Evolutionary conservation across 1,140 invertebrate genomes (phyloP), one percentile per base, ranked within the genome.

Genomic region (Whitmania pigra): DNA sequence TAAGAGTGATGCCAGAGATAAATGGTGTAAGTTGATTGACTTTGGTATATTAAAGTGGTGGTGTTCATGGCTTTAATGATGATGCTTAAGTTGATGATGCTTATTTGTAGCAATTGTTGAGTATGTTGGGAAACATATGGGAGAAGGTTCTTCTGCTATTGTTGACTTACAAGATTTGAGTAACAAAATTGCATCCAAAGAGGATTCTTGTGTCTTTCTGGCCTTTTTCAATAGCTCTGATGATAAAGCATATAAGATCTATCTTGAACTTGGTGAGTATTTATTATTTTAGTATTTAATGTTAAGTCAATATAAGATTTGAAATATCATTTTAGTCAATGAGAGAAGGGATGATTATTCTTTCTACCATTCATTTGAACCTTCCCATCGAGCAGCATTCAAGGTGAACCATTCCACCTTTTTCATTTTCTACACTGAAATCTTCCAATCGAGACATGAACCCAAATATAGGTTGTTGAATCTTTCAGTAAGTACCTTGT

Each of bases 1-100:
- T 82, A 93, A 90, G 83, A 96, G 95, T 25, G 69, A 70, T n/a
- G 92, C 93, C 22, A 87, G 95, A 60, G 77, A 80, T 72, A 73
- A 76, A 40, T 73, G 53, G 49, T 77, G 78, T 79, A 74, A 72
- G 72, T 70, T 18, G 57, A 31, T 63, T 63, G 22, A 13, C 57
- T 63, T 13, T 63, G 2, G 0, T 18, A 63, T 18, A 1, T 63
- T 13, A 25, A 54, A 25, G 20, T 54, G 31, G 22, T 70, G 22
- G 17, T 53, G 25, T 11, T 71, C 15, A 49, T 49, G 5, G 0
- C 15, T 20, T 67, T 20, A 40, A 27, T 72, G n/a, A 22, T 20
- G n/a, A 27, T 72, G n/a, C 9, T 9, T 49, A 55, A 66, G n/a
- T 25, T 74, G 13, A n/a, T 70, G 31, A 29, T 53, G 7, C 75